A percentile compares a stretch with the other conserved stretches of the same genome.
Evolutionary conservation across 2,888 invertebrate species (phyloP).

Genomic region (Acanthoscelides obtectus): DNA sequence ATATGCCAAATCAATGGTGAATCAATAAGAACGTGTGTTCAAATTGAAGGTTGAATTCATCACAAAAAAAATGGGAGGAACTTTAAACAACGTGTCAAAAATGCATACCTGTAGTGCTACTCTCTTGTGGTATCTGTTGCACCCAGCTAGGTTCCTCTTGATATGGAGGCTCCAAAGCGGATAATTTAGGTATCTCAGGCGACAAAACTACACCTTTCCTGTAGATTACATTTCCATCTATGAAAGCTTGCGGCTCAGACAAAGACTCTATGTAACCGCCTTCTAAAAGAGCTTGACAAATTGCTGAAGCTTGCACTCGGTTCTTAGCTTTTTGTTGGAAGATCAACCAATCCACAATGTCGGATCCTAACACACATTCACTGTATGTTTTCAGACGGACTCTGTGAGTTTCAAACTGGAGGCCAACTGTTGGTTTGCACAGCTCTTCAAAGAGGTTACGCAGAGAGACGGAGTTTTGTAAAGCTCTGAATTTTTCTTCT

Average conservation of each 20-base stretch:
- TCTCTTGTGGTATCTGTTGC: conserved; percentile 40
- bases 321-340: conserved; percentile 71
- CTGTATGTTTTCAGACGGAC: conserved; percentile 69
- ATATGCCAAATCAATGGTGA: too few relatives aligned
- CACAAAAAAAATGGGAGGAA: too few relatives aligned
- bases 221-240: conserved; percentile 50
- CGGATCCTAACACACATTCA: conserved; percentile 73
- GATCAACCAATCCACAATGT: conserved; percentile 80
- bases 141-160: conserved; percentile 62
- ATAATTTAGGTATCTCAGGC: conserved; percentile 33
- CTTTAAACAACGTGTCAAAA: too few relatives aligned
- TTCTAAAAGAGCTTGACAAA: conserved; percentile 74
- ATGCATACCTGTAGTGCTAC: conserved; percentile 33
- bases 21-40: background rate
- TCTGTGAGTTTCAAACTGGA: conserved; percentile 59
- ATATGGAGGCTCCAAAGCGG: conserved; percentile 41
- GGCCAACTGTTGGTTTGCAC: conserved; percentile 48
- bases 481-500: conserved; percentile 52
- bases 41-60: too few relatives aligned
- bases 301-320: conserved; percentile 69
- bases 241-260: conserved; percentile 52
- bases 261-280: conserved; percentile 69
- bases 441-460: conserved; percentile 61
- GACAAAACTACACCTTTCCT: conserved; percentile 45
- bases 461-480: conserved; percentile 57